A percentile compares a stretch with the other conserved stretches of the same genome.
These are phyloP conservation scores for Lampris incognitus DNA, from an alignment of 2,113 vertebrate species.

Conservation along the genomic window DNA sequence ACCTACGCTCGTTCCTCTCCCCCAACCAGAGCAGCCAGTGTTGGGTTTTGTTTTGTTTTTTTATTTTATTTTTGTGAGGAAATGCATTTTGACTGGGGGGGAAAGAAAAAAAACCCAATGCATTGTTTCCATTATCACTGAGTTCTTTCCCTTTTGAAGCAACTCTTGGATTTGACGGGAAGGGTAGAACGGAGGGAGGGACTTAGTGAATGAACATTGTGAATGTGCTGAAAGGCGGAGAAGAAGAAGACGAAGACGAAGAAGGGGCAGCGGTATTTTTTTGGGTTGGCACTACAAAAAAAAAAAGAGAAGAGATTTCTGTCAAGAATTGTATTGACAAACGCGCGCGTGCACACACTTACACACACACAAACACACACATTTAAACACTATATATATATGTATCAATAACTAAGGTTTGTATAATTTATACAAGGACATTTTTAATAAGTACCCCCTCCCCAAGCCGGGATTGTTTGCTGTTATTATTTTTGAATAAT, in stretches of 20 bases:
- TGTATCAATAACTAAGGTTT: constrained; percentile 76
- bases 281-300: constrained; percentile 34
- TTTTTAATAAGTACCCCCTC: constrained; percentile 68
- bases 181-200: background rate
- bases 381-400: constrained; percentile 66
- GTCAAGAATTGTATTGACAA: constrained; percentile 42
- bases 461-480: constrained; percentile 64
- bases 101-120: constrained; percentile 5
- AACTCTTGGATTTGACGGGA: constrained; percentile 30
- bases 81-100: constrained; percentile 9
- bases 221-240: constrained; percentile 52
- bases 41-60: constrained; percentile 2
- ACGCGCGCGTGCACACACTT: background rate
- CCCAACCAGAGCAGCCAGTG: background rate
- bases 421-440: constrained; percentile 81
- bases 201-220: constrained; percentile 2
- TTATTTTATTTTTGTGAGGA: constrained; percentile 7
- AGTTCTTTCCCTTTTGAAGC: constrained; percentile 36
- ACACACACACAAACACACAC: constrained; percentile 8
- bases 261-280: constrained; percentile 45
- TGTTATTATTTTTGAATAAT: constrained; percentile 75
- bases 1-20: too few species aligned
- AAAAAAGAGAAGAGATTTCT: constrained; percentile 33
- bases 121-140: constrained; percentile 27
- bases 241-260: constrained; percentile 26